Conservation (phyloP, 2,888 invertebrate genomes). For the Nomada hirtipes region DNA sequence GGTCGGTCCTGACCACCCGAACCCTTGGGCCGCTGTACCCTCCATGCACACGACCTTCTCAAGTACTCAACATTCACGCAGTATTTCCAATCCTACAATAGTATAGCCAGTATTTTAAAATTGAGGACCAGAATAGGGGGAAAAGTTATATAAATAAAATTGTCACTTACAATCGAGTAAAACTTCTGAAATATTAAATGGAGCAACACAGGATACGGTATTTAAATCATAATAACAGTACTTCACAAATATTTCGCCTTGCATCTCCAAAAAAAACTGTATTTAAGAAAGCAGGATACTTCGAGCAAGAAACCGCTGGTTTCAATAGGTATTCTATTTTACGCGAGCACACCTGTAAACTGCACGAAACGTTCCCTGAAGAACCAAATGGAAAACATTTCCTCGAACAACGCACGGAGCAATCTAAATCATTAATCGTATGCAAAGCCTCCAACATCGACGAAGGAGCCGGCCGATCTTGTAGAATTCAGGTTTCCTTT, state of each 20-base stretch:
- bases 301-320: neutral
- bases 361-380: neutral
- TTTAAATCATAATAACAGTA: too few relatives aligned
- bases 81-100: too few relatives aligned
- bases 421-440: slow-evolving; percentile 6
- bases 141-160: too few relatives aligned
- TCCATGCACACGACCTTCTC: too few relatives aligned
- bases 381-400: neutral
- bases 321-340: neutral
- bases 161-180: too few relatives aligned
- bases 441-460: neutral
- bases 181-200: too few relatives aligned
- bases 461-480: neutral
- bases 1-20: too few relatives aligned
- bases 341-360: neutral
- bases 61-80: too few relatives aligned
- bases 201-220: too few relatives aligned
- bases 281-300: neutral
- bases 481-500: slow-evolving; percentile 27
- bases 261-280: neutral
- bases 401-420: slow-evolving; percentile 2
- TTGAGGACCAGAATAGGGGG: too few relatives aligned
- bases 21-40: too few relatives aligned
- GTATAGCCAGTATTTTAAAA: too few relatives aligned
- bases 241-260: neutral